A percentile compares a stretch with the other conserved stretches of the same genome.
These are phyloP conservation scores for Scaptomyza hsui DNA, from an alignment of 1,140 invertebrate genomes.

Conservation along the genomic window DNA sequence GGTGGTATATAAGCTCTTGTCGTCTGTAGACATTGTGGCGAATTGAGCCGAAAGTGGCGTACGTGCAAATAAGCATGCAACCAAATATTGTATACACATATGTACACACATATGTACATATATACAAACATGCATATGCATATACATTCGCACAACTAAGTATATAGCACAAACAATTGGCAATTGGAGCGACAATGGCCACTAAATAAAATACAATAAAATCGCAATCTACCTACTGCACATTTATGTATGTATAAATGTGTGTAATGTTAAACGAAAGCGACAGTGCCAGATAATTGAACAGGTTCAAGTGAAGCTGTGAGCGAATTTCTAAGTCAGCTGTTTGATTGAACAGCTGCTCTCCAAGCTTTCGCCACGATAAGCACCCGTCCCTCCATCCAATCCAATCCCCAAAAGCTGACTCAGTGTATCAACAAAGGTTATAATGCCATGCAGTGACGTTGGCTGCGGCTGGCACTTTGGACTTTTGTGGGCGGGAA, in stretches of 20 bases:
- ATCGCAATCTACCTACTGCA: slow-evolving; percentile 4
- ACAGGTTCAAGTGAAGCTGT: slow-evolving; percentile 17
- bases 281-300: slow-evolving; percentile 33
- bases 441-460: not conserved
- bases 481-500: not conserved
- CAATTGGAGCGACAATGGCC: slow-evolving; percentile 34
- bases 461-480: slow-evolving; percentile 1
- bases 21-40: slow-evolving; percentile 39
- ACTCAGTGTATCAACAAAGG: slow-evolving; percentile 7
- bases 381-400: not conserved
- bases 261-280: not conserved
- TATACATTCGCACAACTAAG: slow-evolving; percentile 13
- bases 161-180: too few relatives aligned
- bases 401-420: not conserved
- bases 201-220: slow-evolving; percentile 25
- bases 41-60: slow-evolving; percentile 66
- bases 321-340: slow-evolving; percentile 33
- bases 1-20: slow-evolving; percentile 16
- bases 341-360: slow-evolving; percentile 35
- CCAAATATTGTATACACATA: slow-evolving; percentile 60
- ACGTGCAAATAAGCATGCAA: slow-evolving; percentile 83
- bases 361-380: slow-evolving; percentile 20
- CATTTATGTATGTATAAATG: not conserved
- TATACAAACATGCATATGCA: slow-evolving; percentile 25
- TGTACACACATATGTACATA: slow-evolving; percentile 2